Conservation (phyloP, 2,888 invertebrate genomes). For the Gibbula magus region DNA sequence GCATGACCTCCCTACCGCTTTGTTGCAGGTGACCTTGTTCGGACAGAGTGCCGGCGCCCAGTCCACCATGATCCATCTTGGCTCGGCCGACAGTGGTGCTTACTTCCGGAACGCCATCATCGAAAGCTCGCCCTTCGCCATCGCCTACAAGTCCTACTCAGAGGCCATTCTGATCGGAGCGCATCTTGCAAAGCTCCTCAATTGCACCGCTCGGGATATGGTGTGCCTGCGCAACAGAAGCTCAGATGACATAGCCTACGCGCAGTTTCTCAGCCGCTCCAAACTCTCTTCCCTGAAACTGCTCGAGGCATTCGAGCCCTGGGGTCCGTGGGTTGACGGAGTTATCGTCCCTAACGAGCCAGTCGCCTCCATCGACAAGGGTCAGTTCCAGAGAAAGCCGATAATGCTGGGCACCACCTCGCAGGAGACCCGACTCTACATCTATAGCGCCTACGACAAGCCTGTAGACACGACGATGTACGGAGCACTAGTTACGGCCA, state of each 20-base stretch:
- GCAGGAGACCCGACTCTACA: slow-evolving; percentile 62
- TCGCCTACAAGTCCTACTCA: slow-evolving; percentile 49
- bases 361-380: slow-evolving; percentile 44
- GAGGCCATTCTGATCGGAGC: slow-evolving; percentile 54
- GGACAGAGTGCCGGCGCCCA: slow-evolving; percentile 62
- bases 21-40: slow-evolving; percentile 55
- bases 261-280: slow-evolving; percentile 45
- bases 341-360: slow-evolving; percentile 54
- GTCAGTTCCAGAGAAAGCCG: slow-evolving; percentile 48
- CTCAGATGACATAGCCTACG: slow-evolving; percentile 56
- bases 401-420: slow-evolving; percentile 59
- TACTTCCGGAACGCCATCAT: slow-evolving; percentile 51
- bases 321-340: slow-evolving; percentile 64
- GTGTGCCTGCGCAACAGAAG: slow-evolving; percentile 52
- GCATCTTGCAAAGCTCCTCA: slow-evolving; percentile 42
- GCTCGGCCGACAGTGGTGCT: slow-evolving; percentile 36
- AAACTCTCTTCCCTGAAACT: slow-evolving; percentile 58
- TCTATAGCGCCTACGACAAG: slow-evolving; percentile 58
- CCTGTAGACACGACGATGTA: slow-evolving; percentile 44
- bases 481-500: slow-evolving; percentile 44
- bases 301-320: slow-evolving; percentile 65
- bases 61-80: slow-evolving; percentile 50
- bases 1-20: no score
- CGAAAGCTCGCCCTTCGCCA: slow-evolving; percentile 53
- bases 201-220: slow-evolving; percentile 50